Percentiles rank a stretch among this genome's conserved stretches.
These are phyloP conservation scores for Diphyllodes magnificus DNA, from an alignment of 2,113 vertebrate species.

Conservation along the genomic window DNA sequence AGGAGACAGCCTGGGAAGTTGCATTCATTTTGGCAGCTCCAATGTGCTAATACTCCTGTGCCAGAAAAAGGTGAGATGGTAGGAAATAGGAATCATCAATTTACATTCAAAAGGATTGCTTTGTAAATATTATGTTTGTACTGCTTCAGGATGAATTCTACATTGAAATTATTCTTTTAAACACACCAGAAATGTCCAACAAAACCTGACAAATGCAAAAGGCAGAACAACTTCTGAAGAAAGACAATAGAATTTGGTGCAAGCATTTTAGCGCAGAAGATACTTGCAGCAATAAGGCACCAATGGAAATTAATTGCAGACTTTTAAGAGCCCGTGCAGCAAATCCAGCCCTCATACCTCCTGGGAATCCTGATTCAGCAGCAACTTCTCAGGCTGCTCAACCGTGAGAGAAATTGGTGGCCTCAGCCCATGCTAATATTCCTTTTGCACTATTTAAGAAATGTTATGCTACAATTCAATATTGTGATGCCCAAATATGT, in stretches of 20 bases:
- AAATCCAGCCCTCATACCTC: background rate
- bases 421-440: background rate
- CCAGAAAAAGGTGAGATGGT: background rate
- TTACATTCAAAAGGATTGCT: background rate
- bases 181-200: fast-evolving
- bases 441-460: background rate
- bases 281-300: background rate
- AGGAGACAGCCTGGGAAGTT: background rate
- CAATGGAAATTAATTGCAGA: background rate
- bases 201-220: background rate
- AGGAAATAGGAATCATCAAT: background rate
- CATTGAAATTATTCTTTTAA: background rate
- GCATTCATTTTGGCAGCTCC: background rate
- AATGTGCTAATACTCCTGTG: too few relatives aligned
- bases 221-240: background rate
- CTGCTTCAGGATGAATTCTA: background rate
- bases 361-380: background rate
- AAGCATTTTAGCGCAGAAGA: background rate
- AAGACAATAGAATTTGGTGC: background rate
- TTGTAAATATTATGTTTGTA: background rate
- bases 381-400: background rate
- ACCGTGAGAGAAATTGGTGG: background rate
- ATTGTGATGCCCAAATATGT: background rate
- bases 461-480: background rate
- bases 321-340: background rate